A percentile compares a stretch with the other conserved stretches of the same genome.
Evolutionary conservation across 2,797 vertebrate genomes (phyloP).

Genomic region (Acipenser ruthenus): DNA sequence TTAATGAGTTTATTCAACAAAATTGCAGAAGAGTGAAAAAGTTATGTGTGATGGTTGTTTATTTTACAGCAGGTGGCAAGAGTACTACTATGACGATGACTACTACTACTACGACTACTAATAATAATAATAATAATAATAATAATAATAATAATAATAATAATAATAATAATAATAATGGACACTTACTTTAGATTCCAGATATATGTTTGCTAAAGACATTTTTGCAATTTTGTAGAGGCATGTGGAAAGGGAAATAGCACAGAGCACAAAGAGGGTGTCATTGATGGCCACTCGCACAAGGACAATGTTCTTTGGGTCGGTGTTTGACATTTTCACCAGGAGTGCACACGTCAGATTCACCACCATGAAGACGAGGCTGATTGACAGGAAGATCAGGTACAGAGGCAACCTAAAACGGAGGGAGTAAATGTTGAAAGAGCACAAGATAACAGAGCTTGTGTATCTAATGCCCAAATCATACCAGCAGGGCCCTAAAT

Average conservation of each 20-base stretch:
- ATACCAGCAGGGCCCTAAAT: not conserved
- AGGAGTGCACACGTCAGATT: constrained; percentile 86
- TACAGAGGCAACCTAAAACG: constrained; percentile 66
- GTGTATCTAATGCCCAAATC: not conserved
- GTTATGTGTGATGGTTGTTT: too few relatives aligned
- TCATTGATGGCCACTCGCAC: constrained; percentile 91
- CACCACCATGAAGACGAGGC: constrained; percentile 83
- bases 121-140: too few relatives aligned
- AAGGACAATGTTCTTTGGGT: constrained; percentile 75
- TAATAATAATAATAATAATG: not conserved
- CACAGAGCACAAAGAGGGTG: constrained; percentile 85
- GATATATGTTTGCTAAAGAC: constrained; percentile 93
- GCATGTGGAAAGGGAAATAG: constrained; percentile 83
- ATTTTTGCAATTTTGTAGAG: constrained; percentile 97
- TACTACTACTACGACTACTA: too few relatives aligned
- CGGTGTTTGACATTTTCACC: constrained; percentile 74
- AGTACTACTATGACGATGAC: too few relatives aligned
- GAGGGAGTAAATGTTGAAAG: not conserved
- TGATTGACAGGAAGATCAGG: constrained; percentile 76
- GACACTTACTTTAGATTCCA: constrained; percentile 85
- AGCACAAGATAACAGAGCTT: not conserved
- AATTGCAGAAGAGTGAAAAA: too few relatives aligned
- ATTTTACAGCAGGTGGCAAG: too few relatives aligned
- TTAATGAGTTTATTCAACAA: too few relatives aligned
- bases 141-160: too few relatives aligned